Conservation (phyloP, 2,797 vertebrate genomes). For the Lagodon rhomboides region DNA sequence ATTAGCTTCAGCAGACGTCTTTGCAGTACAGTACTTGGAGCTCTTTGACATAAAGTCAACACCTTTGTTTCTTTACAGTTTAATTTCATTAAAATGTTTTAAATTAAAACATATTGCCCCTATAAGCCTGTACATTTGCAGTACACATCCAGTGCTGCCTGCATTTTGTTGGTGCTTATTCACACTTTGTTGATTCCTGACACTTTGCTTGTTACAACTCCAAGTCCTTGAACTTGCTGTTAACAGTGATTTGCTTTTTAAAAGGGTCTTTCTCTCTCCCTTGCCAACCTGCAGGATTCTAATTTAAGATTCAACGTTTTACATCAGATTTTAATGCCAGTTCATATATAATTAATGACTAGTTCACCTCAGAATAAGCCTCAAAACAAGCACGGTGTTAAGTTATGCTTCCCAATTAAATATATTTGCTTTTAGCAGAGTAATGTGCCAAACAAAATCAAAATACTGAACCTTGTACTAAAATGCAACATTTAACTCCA, state of each 20-base stretch:
- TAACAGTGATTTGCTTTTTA: constrained; percentile 1
- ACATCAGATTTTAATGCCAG: constrained; percentile 12
- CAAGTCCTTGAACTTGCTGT: constrained; percentile 2
- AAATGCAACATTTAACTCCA: constrained; percentile 25
- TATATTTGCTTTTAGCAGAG: background rate
- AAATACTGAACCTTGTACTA: constrained; percentile 5
- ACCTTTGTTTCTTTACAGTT: too few species aligned
- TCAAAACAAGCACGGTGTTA: constrained; percentile 16
- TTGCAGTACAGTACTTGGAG: too few species aligned
- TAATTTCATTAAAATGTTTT: too few species aligned
- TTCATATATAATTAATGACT: constrained; percentile 28
- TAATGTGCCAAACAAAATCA: constrained; percentile 10
- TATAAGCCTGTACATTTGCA: background rate
- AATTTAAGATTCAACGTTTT: background rate
- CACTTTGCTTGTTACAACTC: background rate
- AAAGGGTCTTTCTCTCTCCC: background rate
- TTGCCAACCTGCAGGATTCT: background rate
- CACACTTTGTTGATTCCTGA: background rate
- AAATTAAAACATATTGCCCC: too few species aligned
- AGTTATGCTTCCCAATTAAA: background rate
- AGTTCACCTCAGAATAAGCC: background rate
- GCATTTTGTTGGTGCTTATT: background rate
- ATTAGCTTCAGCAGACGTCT: too few species aligned
- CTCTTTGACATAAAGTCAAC: too few species aligned
- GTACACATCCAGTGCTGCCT: background rate